A percentile compares a stretch with the other conserved stretches of the same genome.
Conservation (phyloP, 1,140 invertebrate species). For the Trinorchestia longiramus region DNA sequence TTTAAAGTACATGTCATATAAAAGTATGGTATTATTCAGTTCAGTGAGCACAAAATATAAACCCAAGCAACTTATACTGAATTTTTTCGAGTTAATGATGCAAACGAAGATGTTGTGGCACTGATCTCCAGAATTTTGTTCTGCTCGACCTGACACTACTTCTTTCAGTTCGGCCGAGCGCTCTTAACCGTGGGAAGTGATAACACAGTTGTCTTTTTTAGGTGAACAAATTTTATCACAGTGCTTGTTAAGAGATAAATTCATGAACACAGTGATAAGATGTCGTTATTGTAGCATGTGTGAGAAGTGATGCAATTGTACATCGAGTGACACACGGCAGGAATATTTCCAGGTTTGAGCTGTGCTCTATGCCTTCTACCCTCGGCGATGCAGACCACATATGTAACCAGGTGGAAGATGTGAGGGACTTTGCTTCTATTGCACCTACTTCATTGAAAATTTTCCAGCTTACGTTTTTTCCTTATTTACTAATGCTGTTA, state of each 20-base stretch:
- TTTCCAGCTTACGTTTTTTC: not conserved
- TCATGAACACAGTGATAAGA: not conserved
- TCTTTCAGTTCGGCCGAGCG: not conserved
- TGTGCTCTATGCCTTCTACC: not conserved
- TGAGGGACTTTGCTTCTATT: not conserved
- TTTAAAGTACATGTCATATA: not conserved
- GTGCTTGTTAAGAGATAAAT: not conserved
- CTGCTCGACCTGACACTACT: not conserved
- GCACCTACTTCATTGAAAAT: not conserved
- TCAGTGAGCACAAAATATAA: not conserved
- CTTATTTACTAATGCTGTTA: not conserved
- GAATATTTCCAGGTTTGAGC: not conserved
- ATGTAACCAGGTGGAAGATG: not conserved
- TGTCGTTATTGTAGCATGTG: not conserved
- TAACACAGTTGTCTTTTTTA: not conserved
- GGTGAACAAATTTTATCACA: not conserved
- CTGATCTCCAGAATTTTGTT: not conserved
- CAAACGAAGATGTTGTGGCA: not conserved
- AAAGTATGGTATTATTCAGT: not conserved
- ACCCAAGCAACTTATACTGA: not conserved
- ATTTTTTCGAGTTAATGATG: not conserved
- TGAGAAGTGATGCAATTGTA: not conserved
- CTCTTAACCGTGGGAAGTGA: not conserved
- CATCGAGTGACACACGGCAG: not conserved
- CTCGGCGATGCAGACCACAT: not conserved